Percentiles rank a stretch among this genome's conserved stretches.
These are phyloP conservation scores for Trematomus loennbergii DNA, from an alignment of 2,113 vertebrate genomes.

Conservation along the genomic window DNA sequence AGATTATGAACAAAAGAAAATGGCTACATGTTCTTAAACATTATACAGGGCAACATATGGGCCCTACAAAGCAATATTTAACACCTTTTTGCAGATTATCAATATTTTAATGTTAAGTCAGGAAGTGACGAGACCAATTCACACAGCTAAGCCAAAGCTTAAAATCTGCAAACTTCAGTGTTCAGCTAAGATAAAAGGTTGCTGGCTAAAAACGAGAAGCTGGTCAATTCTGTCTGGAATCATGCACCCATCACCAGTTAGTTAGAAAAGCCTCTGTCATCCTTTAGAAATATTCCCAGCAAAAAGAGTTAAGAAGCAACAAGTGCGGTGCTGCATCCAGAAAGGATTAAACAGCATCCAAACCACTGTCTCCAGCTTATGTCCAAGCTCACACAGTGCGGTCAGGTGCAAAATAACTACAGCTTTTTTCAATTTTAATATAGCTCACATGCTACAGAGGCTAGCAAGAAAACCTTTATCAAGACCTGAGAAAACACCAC, in stretches of 20 bases:
- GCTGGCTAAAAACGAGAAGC: neutral
- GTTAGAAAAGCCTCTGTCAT: neutral
- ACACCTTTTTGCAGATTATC: neutral
- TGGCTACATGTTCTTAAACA: too few species aligned
- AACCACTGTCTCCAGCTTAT: slow-evolving; percentile 27
- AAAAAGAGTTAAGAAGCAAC: slow-evolving; percentile 24
- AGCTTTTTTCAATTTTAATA: neutral
- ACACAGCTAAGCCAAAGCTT: neutral
- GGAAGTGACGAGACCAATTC: neutral
- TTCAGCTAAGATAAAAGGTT: too few species aligned
- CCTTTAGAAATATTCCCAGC: slow-evolving; percentile 29
- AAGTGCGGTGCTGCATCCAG: neutral
- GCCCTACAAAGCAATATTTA: neutral
- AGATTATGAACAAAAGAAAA: too few species aligned
- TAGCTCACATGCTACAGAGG: slow-evolving; percentile 39
- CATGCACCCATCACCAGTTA: neutral
- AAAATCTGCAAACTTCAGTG: neutral
- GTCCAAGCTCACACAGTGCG: slow-evolving; percentile 36
- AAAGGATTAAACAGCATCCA: slow-evolving; percentile 15
- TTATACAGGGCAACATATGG: neutral
- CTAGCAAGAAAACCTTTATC: neutral
- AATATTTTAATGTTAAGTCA: neutral
- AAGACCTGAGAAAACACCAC: slow-evolving; percentile 31
- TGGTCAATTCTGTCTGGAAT: neutral
- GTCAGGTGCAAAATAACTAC: slow-evolving; percentile 3